These are phyloP conservation scores for Megathymus violae DNA, from an alignment of 1,140 invertebrate genomes.

Conservation along the genomic window DNA sequence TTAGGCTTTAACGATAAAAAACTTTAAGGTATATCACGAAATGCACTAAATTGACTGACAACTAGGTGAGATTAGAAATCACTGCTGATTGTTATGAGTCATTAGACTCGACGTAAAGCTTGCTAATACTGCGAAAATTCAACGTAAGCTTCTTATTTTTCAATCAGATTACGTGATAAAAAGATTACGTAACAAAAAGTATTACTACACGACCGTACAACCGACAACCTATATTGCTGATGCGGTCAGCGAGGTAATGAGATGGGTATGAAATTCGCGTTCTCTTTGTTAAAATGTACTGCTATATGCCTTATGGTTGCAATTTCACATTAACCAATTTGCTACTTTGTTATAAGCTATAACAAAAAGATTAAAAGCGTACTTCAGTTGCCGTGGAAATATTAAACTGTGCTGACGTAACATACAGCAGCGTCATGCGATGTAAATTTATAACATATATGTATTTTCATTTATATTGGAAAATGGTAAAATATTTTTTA, in stretches of 20 bases:
- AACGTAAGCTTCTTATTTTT: slow-evolving; percentile 23
- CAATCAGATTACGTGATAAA: slow-evolving; percentile 31
- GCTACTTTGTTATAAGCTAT: slow-evolving; percentile 27
- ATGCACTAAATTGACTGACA: slow-evolving; percentile 28
- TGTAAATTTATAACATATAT: background rate
- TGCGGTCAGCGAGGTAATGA: slow-evolving; percentile 68
- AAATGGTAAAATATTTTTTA: no score
- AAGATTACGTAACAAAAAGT: slow-evolving; percentile 34
- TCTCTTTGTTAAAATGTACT: slow-evolving; percentile 49
- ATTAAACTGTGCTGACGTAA: background rate
- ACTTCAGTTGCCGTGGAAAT: background rate
- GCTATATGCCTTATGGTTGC: slow-evolving; percentile 31
- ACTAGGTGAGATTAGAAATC: slow-evolving; percentile 29
- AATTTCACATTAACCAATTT: slow-evolving; percentile 33
- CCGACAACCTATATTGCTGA: slow-evolving; percentile 48
- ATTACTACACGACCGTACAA: slow-evolving; percentile 24
- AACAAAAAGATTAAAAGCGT: background rate
- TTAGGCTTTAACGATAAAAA: no score
- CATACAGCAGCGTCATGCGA: background rate
- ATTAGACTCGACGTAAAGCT: slow-evolving; percentile 19
- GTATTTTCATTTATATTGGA: no score
- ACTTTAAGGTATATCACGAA: no score
- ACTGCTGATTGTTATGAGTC: slow-evolving; percentile 17
- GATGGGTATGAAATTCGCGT: slow-evolving; percentile 56
- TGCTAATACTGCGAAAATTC: slow-evolving; percentile 24